These are phyloP conservation scores for Caenorhabditis doughertyi DNA, from an alignment of 2,888 invertebrate genomes.

Conservation along the genomic window DNA sequence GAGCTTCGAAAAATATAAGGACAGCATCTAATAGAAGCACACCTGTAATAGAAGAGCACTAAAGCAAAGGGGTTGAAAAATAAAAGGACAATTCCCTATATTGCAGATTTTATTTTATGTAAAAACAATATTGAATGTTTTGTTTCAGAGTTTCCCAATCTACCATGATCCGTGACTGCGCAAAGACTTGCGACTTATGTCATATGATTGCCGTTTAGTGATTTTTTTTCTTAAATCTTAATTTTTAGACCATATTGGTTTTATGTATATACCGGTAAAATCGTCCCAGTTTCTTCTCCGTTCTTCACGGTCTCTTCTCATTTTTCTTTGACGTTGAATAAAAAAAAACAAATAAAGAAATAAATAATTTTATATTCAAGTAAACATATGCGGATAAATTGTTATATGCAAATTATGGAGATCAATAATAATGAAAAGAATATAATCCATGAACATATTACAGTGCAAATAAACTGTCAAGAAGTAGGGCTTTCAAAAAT, in stretches of 20 bases:
- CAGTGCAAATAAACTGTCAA: no score
- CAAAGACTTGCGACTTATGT: conserved; percentile 74
- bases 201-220: conserved; percentile 66
- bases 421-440: conserved; percentile 1
- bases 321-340: neutral
- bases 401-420: conserved; percentile 15
- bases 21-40: no score
- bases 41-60: no score
- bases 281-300: conserved; percentile 6
- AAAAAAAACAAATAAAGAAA: neutral
- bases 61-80: no score
- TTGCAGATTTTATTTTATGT: no score
- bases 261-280: conserved; percentile 55
- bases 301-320: conserved; percentile 25
- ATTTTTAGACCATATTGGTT: conserved; percentile 48
- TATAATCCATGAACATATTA: no score
- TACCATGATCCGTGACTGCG: conserved; percentile 79
- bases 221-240: conserved; percentile 16
- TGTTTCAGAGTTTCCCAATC: conserved; percentile 71
- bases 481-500: no score
- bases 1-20: no score
- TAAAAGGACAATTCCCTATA: no score
- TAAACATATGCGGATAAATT: neutral
- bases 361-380: neutral
- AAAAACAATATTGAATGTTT: no score